Evolutionary conservation across 2,113 vertebrate genomes (phyloP), one percentile per base, ranked within the genome.

Genomic region (Thymallus thymallus): DNA sequence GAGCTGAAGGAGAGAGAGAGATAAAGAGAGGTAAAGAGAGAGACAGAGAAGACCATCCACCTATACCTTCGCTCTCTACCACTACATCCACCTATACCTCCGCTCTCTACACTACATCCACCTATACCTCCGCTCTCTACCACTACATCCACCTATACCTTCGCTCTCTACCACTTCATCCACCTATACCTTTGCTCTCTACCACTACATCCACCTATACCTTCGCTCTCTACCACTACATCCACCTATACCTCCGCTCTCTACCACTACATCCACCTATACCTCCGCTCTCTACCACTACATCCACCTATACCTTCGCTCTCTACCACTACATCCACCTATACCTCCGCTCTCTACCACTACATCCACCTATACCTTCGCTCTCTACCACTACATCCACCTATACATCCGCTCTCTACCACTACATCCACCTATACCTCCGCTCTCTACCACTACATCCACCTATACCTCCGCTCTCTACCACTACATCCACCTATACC

Each of bases 1-100:
- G 91, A 92, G 83, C 85, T 90, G 89, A 92, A 93, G 91, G 88
- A 89, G 69, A 78, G 23, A 20, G 87, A 45, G 68, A 74, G 51
- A n/a, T n/a, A n/a, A 14, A 20, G 26, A 26, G 26, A 26, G 1
- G 26, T 26, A 26, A 26, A 41, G 35, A 10, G 9, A 41, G 35
- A 29, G 24, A 26, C 22, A 63, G 23, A 22, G 12, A 29, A 63
- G 61, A 51, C 48, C 48, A 51, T 18, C 18, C 16, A 51, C 16
- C 2, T 10, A 41, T 41, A 51, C 78, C 82, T 82, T 82, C 81
- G 84, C 75, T 80, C 84, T 87, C 83, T 86, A 68, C 68, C 84
- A 88, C 84, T 86, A 78, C 74, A 70, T 83, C 80, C 76, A 84
- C 80, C 71, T 76, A 41, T 41, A 51, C 78, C 82, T 89, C 82